Base-by-base conservation (phyloP, 2,888 invertebrate species). In the Adelphocoris suturalis region DNA sequence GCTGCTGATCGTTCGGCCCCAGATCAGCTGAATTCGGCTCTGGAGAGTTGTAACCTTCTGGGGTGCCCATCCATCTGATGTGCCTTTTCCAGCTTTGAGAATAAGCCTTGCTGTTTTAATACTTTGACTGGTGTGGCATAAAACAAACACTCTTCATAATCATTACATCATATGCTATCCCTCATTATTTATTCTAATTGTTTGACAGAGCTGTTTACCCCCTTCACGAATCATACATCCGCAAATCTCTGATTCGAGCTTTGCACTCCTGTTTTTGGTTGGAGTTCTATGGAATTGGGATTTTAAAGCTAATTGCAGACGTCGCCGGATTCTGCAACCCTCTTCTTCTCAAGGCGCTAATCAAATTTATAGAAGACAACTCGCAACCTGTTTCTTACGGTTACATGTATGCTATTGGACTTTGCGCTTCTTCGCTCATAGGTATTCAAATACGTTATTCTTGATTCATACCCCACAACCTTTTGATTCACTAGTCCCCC, bases 291-390 rank as follows among this genome's bases (percentile, higher is more conserved):
- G 95, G 96, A 75, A 95, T 98, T 92, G 98, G 98, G 52, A 92
- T 97, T 89, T 93, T 98, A 14, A 97, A 97, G 93, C 94, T 99
- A 76, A 93, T 96, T 7, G 96, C 97, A 0, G 99, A 99, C 93
- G 95, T 95, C 92, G 94, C 97, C 2, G 96, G 96, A 0, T 99
- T 99, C 94, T 96, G 96, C 27, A 98, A 98, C 0, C 99, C 99
- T 0, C 93, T 99, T 90, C 94, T 99, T 52, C 94, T 99, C 0
- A 98, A 97, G 93, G 95, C 94, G 92, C 94, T 99, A 47, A 96
- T 99, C 0, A 94, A 94, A 37, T 98, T 96, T 93, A 96, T 98
- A 90, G 96, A 97, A 93, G 95, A 96, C 92, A 95, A 95, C 92
- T 94, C 94, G 47, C 96, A 96, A 92, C 95, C 96, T 91, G 93